These are phyloP conservation scores for Lycia hirtaria DNA, from an alignment of 2,888 invertebrate species.

Conservation along the genomic window DNA sequence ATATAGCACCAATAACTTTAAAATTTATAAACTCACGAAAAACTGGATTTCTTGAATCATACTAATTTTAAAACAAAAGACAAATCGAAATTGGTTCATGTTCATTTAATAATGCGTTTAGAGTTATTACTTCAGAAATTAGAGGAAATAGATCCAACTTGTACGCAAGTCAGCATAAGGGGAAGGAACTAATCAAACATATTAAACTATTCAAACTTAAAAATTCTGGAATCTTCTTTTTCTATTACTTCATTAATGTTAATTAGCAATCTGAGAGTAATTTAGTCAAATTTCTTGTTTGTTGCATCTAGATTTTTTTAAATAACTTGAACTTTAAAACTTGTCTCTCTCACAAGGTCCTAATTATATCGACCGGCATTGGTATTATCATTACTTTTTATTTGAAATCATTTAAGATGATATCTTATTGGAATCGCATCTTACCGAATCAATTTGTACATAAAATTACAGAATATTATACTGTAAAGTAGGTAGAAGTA, in stretches of 20 bases:
- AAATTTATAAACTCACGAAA: too few relatives aligned
- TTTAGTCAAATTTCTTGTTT: conserved; percentile 9
- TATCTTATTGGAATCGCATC: conserved; percentile 5
- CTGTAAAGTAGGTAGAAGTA: neutral
- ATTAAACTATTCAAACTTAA: too few relatives aligned
- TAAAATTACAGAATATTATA: neutral
- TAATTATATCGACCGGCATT: neutral
- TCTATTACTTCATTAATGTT: neutral
- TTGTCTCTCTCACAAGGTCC: neutral
- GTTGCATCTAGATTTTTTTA: conserved; percentile 3
- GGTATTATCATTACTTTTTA: neutral
- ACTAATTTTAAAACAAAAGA: too few relatives aligned
- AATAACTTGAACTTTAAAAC: conserved; percentile 16
- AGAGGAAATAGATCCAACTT: too few relatives aligned
- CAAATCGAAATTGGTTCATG: too few relatives aligned
- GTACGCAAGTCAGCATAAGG: too few relatives aligned
- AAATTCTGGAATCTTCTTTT: neutral
- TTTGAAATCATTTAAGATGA: neutral
- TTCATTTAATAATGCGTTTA: too few relatives aligned
- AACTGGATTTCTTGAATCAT: too few relatives aligned
- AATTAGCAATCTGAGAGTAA: neutral
- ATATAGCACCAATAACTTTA: too few relatives aligned
- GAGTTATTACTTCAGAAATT: too few relatives aligned
- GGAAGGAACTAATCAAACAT: too few relatives aligned
- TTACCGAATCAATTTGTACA: neutral